Conservation (phyloP, 2,888 invertebrate species). For the Clunio marinus region DNA sequence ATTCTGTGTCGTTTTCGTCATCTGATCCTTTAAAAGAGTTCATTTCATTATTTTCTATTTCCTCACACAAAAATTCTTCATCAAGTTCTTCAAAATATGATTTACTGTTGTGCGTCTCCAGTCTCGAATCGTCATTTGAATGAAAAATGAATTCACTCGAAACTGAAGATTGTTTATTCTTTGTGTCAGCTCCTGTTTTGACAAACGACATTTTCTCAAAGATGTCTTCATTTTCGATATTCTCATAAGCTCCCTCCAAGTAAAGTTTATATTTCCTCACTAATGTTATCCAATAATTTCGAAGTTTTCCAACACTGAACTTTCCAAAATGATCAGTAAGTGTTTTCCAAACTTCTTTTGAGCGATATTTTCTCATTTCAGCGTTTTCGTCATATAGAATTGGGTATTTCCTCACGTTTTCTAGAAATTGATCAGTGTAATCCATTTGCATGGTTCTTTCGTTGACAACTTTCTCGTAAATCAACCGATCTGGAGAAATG, state of each 20-base stretch:
- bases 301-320: neutral
- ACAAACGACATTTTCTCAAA: slow-evolving; percentile 16
- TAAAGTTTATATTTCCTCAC: slow-evolving; percentile 9
- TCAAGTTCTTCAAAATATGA: neutral
- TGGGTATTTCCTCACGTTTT: neutral
- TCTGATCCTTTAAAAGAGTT: neutral
- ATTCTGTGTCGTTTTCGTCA: neutral
- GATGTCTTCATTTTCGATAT: neutral
- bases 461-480: neutral
- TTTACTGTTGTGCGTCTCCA: neutral
- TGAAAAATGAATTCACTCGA: neutral
- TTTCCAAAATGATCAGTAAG: neutral
- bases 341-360: neutral
- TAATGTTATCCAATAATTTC: slow-evolving; percentile 1
- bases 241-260: neutral
- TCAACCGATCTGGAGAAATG: neutral
- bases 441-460: neutral
- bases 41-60: neutral
- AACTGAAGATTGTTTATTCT: neutral
- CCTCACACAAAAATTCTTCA: neutral
- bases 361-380: neutral
- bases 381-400: neutral
- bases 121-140: neutral
- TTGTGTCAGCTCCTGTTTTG: neutral
- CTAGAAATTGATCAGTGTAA: neutral